Conservation (phyloP, 1,140 invertebrate species). For the Zeugodacus cucurbitae region DNA sequence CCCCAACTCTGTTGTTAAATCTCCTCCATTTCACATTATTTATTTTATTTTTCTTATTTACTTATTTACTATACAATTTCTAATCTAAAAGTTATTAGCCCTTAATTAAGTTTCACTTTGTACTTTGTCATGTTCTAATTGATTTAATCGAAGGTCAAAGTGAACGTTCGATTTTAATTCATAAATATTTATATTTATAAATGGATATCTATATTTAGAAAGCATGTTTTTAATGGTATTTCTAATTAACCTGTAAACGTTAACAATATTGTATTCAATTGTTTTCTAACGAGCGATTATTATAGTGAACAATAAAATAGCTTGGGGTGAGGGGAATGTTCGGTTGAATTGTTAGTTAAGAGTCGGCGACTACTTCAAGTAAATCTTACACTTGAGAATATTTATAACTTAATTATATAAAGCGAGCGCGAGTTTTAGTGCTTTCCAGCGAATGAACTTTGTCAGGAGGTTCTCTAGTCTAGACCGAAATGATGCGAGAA, state of each 20-base stretch:
- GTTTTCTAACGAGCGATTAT: neutral
- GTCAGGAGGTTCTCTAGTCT: no score
- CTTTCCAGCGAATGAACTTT: no score
- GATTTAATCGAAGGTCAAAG: constrained; percentile 14
- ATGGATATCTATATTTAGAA: neutral
- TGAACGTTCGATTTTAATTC: neutral
- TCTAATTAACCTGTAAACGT: neutral
- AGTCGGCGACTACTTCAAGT: no score
- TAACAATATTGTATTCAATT: neutral
- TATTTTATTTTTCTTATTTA: no score
- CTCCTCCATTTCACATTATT: no score
- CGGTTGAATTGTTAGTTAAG: no score
- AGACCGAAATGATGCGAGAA: no score
- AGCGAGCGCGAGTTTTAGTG: no score
- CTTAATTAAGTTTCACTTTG: neutral
- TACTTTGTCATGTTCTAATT: neutral
- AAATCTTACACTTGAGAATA: no score
- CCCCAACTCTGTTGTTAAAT: no score
- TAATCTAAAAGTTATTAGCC: neutral
- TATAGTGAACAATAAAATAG: neutral
- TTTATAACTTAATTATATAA: no score
- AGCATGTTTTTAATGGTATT: neutral
- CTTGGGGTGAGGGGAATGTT: neutral
- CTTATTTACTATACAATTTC: neutral
- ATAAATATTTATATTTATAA: neutral